phyloP scores from a whole-genome alignment of 2,888 invertebrate genomes.

The Folsomia manolachei region DNA sequence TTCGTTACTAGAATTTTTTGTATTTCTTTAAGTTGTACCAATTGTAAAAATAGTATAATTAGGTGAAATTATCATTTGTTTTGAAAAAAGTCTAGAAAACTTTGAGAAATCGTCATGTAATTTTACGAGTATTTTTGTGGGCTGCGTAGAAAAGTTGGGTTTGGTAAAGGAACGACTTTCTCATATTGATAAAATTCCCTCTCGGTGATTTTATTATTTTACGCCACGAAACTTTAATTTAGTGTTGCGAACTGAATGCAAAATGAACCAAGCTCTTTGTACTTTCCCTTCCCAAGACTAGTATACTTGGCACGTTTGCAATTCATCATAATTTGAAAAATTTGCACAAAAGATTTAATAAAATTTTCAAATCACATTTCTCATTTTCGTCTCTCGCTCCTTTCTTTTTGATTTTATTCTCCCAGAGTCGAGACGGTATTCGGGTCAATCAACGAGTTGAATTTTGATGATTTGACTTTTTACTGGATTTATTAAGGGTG shows the following conservation, averaged over 20 bases:
- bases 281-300: background rate
- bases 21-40: too few species aligned
- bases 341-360: constrained; percentile 10
- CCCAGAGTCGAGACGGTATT: background rate
- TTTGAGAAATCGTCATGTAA: background rate
- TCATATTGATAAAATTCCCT: too few species aligned
- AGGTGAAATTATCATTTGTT: too few species aligned
- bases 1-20: too few species aligned
- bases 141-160: background rate
- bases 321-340: constrained; percentile 2
- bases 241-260: background rate
- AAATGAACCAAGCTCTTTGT: background rate
- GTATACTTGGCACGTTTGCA: background rate
- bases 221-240: background rate
- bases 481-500: too few species aligned
- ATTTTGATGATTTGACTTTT: background rate
- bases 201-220: background rate
- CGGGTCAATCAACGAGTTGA: constrained; percentile 2
- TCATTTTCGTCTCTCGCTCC: constrained; percentile 1
- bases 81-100: too few species aligned
- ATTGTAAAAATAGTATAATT: too few species aligned
- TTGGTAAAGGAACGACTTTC: background rate
- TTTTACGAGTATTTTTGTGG: background rate
- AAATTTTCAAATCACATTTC: constrained; percentile 10
- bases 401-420: background rate